A percentile compares a stretch with the other conserved stretches of the same genome.
Conservation (phyloP, 2,113 vertebrate species). For the Chitala chitala region DNA sequence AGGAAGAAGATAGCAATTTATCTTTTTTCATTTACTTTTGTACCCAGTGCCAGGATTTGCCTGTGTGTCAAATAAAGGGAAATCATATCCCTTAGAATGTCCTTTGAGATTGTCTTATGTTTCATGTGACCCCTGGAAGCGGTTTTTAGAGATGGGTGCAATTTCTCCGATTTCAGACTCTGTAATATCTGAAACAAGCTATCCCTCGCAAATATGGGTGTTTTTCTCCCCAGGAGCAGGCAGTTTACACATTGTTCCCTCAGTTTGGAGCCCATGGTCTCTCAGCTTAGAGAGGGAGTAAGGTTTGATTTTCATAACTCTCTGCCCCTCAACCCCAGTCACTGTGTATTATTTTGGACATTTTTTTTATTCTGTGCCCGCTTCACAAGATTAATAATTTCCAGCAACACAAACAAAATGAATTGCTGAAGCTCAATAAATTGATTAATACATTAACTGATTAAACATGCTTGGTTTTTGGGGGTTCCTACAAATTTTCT, state of each 20-base stretch:
- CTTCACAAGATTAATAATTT: too few species aligned
- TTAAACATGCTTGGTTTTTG: too few species aligned
- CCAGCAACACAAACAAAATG: too few species aligned
- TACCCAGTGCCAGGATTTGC: neutral
- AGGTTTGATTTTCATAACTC: neutral
- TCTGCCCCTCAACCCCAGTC: neutral
- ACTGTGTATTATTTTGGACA: neutral
- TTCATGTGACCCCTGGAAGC: neutral
- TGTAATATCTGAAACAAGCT: neutral
- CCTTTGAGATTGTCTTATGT: constrained; percentile 6
- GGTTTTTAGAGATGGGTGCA: neutral
- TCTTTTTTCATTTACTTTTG: constrained; percentile 9
- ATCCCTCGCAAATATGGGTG: neutral
- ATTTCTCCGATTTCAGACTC: neutral
- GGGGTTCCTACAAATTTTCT: neutral
- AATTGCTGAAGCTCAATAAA: too few species aligned
- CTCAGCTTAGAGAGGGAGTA: too few species aligned
- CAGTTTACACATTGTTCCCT: neutral
- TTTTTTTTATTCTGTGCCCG: too few species aligned
- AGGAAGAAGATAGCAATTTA: neutral
- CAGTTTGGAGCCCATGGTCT: neutral
- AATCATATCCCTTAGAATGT: constrained; percentile 3
- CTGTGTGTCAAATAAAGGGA: constrained; percentile 1
- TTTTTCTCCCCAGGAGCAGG: neutral
- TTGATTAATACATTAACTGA: too few species aligned